phyloP scores from a whole-genome alignment of 2,888 invertebrate species.

The Luperina testacea region DNA sequence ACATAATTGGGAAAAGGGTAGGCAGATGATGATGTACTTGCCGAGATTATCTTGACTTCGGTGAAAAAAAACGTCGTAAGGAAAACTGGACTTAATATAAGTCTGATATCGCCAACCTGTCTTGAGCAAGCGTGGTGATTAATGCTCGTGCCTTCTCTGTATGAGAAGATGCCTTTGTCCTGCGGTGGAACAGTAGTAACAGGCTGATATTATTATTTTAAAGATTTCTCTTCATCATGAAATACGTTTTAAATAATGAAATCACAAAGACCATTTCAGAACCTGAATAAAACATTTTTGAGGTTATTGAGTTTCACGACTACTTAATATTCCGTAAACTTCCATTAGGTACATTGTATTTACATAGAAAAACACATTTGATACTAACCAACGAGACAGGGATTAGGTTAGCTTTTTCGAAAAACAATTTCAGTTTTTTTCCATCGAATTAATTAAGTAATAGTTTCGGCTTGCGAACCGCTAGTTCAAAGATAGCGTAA shows the following conservation, averaged over 20 bases:
- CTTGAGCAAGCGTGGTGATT: no score
- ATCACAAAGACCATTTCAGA: not conserved
- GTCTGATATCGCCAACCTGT: no score
- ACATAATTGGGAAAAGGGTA: no score
- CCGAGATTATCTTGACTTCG: no score
- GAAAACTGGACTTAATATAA: no score
- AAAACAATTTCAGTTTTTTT: slow-evolving; percentile 5
- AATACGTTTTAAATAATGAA: not conserved
- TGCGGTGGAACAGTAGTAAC: no score
- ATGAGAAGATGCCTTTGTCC: no score
- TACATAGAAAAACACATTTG: slow-evolving; percentile 19
- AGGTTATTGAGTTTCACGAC: not conserved
- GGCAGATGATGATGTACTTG: no score
- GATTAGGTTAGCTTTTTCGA: not conserved
- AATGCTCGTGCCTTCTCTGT: no score
- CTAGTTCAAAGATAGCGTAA: slow-evolving; percentile 15
- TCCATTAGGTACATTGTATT: slow-evolving; percentile 12
- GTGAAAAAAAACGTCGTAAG: no score
- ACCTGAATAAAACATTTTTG: not conserved
- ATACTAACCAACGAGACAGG: not conserved
- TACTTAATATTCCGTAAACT: slow-evolving; percentile 17
- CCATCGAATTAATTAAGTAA: not conserved
- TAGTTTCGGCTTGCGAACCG: slow-evolving; percentile 7
- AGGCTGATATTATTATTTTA: no score
- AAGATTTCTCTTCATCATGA: no score